Conservation (phyloP, 1,140 invertebrate genomes). For the Calephelis nemesis region DNA sequence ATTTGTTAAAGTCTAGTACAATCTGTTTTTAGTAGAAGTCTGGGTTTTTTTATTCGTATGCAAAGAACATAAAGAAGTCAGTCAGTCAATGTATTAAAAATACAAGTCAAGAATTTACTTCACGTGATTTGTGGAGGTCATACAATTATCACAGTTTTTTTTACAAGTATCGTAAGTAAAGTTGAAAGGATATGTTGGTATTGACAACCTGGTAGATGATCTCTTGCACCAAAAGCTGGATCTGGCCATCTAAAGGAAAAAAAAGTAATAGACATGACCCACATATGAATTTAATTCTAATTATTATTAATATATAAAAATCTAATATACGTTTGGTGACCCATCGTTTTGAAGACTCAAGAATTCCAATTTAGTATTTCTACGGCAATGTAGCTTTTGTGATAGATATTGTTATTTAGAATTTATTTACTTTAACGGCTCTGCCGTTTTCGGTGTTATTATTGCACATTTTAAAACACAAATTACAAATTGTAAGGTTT, state of each 20-base stretch:
- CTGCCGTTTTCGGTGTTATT: constrained; percentile 28
- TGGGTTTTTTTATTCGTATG: too few relatives aligned
- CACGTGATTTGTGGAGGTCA: too few relatives aligned
- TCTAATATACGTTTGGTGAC: neutral
- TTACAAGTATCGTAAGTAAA: too few relatives aligned
- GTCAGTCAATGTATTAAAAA: too few relatives aligned
- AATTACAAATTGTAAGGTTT: constrained; percentile 27
- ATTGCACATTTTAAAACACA: constrained; percentile 37
- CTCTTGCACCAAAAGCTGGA: neutral
- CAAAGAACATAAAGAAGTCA: too few relatives aligned
- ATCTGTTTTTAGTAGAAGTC: too few relatives aligned
- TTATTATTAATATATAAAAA: neutral
- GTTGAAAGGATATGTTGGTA: too few relatives aligned
- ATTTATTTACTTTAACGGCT: constrained; percentile 44
- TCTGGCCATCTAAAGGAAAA: neutral
- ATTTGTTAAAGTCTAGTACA: too few relatives aligned
- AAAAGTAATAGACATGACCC: constrained; percentile 9
- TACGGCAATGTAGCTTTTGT: constrained; percentile 50
- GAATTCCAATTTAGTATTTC: constrained; percentile 26
- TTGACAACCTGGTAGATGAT: neutral
- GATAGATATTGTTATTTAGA: constrained; percentile 65
- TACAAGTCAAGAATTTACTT: too few relatives aligned
- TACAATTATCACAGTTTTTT: too few relatives aligned
- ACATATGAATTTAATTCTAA: constrained; percentile 1
- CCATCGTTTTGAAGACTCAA: constrained; percentile 15